Conservation (phyloP, 1,140 invertebrate genomes). For the Drosophila kohkoa region DNA sequence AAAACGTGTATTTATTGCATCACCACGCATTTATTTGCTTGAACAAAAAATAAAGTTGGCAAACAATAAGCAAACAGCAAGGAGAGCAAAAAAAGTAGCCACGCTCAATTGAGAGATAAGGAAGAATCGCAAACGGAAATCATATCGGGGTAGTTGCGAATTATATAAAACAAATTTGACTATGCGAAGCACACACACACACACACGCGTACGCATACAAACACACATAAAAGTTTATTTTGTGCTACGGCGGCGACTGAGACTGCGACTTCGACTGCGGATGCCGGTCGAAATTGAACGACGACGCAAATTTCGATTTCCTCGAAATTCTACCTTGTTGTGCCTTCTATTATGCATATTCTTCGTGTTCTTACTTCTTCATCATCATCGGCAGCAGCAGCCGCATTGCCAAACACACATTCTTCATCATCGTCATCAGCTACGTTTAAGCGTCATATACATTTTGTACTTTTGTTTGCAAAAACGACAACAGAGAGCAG, state of each 20-base stretch:
- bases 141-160: conserved; percentile 74
- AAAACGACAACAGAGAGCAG: conserved; percentile 61
- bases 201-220: conserved; percentile 25
- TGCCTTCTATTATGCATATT: conserved; percentile 76
- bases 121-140: conserved; percentile 65
- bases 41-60: conserved; percentile 43
- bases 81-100: conserved; percentile 19
- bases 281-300: conserved; percentile 67
- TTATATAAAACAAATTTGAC: conserved; percentile 76
- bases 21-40: conserved; percentile 53
- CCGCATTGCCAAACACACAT: conserved; percentile 21
- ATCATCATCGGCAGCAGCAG: conserved; percentile 18
- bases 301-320: conserved; percentile 81
- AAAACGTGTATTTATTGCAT: conserved; percentile 50
- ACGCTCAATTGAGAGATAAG: conserved; percentile 64
- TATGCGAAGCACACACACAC: conserved; percentile 50
- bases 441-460: conserved; percentile 42
- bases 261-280: conserved; percentile 28
- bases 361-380: conserved; percentile 50
- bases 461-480: conserved; percentile 70
- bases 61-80: conserved; percentile 44
- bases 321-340: conserved; percentile 77
- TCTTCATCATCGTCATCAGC: conserved; percentile 40
- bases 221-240: conserved; percentile 48
- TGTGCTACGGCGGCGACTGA: conserved; percentile 33